A percentile compares a stretch with the other conserved stretches of the same genome.
phyloP scores from a whole-genome alignment of 1,140 invertebrate species.

The Drosophila pectinifera region DNA sequence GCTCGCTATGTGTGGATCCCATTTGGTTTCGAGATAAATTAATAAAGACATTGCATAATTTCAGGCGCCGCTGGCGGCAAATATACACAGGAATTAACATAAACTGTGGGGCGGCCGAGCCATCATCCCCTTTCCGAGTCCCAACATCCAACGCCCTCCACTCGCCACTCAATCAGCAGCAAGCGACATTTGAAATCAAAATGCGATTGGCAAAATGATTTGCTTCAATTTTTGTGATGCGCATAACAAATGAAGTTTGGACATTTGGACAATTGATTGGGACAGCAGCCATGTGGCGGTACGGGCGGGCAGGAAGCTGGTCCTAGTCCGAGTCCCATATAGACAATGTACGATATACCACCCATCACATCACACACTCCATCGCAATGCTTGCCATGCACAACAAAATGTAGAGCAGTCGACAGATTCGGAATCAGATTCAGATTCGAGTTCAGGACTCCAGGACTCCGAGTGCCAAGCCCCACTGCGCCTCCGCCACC shows the following conservation, averaged over 20 bases:
- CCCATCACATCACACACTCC: slow-evolving; percentile 40
- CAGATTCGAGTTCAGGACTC: slow-evolving; percentile 69
- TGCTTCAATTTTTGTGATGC: slow-evolving; percentile 83
- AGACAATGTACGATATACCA: slow-evolving; percentile 68
- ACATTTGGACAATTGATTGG: slow-evolving; percentile 82
- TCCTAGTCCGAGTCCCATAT: slow-evolving; percentile 52
- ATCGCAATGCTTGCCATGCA: slow-evolving; percentile 71
- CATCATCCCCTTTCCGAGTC: not conserved
- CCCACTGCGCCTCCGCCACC: not conserved
- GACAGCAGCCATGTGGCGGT: slow-evolving; percentile 55
- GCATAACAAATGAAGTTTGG: slow-evolving; percentile 83
- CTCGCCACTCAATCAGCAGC: slow-evolving; percentile 61
- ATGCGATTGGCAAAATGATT: slow-evolving; percentile 83
- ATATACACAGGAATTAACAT: slow-evolving; percentile 78
- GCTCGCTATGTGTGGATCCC: slow-evolving; percentile 17
- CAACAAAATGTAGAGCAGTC: slow-evolving; percentile 80
- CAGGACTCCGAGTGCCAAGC: slow-evolving; percentile 13
- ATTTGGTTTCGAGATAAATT: slow-evolving; percentile 76
- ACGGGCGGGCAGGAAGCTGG: slow-evolving; percentile 5
- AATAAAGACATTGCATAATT: slow-evolving; percentile 82
- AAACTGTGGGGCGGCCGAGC: slow-evolving; percentile 59
- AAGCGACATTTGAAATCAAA: slow-evolving; percentile 80
- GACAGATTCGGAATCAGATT: slow-evolving; percentile 53
- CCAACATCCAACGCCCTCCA: slow-evolving; percentile 6
- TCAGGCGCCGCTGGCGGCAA: slow-evolving; percentile 69